Base-by-base conservation (phyloP, 2,888 invertebrate species). In the Coleophora flavipennella region DNA sequence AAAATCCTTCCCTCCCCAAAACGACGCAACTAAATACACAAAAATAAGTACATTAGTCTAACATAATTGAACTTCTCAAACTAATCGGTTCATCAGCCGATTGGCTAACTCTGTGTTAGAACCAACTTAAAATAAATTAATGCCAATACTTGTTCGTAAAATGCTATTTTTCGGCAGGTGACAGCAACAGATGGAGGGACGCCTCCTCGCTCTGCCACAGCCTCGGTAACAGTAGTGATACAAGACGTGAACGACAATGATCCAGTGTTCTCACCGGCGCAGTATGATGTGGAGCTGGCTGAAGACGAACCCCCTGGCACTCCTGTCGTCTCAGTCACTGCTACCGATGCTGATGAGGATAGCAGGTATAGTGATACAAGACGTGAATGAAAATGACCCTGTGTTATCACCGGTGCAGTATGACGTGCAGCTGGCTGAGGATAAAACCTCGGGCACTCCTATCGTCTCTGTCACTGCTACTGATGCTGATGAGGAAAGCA, bases 221-320 rank as follows among this genome's bases (percentile, higher is more conserved):
- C 96, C 0, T 92, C 93, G 0, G 96, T 99, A 1, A 89, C 91
- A 7, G 92, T 97, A 11, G 94, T 93, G 1, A 91, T 98, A 1
- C 92, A 95, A 67, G 97, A 97, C 72, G 93, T 97, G 12, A 97
- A 97, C 70, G 97, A 98, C 79, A 97, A 98, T 72, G 94, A 97
- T 68, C 98, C 98, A 0, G 91, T 93, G 48, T 99, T 99, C 77
- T 92, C 95, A 55, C 95, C 95, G 47, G 94, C 95, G 54, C 91
- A 95, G 61, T 98, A 98, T 77, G 96, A 96, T 67, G 93, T 94
- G 1, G 92, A 92, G 38, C 88, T 99, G 11, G 89, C 92, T 0
- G 99, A 99, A 75, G 94, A 96, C 73, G 91, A 94, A 57, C 90
- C 93, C 0, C 95, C 95, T 0, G 96, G 97, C 0, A 96, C 95